phyloP scores from a whole-genome alignment of 2,888 invertebrate genomes.

The Slavum lentiscoides region DNA sequence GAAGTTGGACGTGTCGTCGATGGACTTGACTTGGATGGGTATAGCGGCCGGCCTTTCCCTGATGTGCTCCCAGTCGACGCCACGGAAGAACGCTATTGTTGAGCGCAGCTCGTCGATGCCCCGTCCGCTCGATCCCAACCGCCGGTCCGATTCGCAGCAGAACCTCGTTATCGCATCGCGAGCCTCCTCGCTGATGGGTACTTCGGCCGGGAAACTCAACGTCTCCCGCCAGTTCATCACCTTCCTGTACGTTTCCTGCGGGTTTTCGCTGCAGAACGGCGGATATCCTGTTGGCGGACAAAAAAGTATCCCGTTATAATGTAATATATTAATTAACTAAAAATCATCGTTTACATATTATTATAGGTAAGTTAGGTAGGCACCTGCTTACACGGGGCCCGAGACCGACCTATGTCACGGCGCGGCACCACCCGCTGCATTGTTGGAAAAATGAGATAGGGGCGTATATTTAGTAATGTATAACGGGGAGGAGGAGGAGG shows the following conservation, averaged over 20 bases:
- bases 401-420: no score
- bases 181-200: constrained; percentile 97
- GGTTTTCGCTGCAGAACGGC: constrained; percentile 98
- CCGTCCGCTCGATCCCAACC: constrained; percentile 71
- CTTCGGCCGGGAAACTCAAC: constrained; percentile 96
- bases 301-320: not conserved
- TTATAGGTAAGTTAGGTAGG: no score
- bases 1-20: constrained; percentile 99
- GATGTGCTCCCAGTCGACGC: constrained; percentile 99
- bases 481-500: no score
- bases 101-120: constrained; percentile 92
- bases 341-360: no score
- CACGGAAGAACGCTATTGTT: constrained; percentile 87
- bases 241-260: constrained; percentile 93
- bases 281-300: constrained; percentile 75
- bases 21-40: constrained; percentile 95
- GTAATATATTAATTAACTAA: no score
- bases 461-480: no score
- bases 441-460: no score
- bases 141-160: constrained; percentile 94
- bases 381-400: no score
- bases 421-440: no score
- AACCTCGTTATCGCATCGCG: constrained; percentile 92
- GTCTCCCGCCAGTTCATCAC: constrained; percentile 99
- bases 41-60: constrained; percentile 97